phyloP scores from a whole-genome alignment of 1,140 invertebrate species.

The Euwallacea similis region DNA sequence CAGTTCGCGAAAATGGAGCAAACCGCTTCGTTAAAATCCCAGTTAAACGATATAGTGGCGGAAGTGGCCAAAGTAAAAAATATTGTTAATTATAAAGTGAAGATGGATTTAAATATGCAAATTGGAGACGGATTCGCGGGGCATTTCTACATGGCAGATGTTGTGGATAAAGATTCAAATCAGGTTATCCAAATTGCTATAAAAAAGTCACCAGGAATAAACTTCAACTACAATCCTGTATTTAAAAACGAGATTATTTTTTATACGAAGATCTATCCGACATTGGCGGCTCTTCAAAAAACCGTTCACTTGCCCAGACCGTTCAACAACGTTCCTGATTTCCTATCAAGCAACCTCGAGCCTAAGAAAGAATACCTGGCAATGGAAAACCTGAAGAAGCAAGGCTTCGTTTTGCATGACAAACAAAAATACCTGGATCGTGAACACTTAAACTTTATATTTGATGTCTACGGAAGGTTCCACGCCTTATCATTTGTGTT shows the following conservation, averaged over 20 bases:
- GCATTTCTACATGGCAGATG: conserved; percentile 3
- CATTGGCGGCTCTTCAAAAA: too few relatives aligned
- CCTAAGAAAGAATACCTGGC: not conserved
- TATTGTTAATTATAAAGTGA: conserved; percentile 6
- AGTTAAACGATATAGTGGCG: not conserved
- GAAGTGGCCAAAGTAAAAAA: conserved; percentile 4
- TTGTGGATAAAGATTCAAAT: too few relatives aligned
- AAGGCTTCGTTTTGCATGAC: conserved; percentile 21
- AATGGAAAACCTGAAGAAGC: conserved; percentile 19
- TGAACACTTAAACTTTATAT: conserved; percentile 21
- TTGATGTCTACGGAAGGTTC: conserved; percentile 28
- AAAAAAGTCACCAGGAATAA: not conserved
- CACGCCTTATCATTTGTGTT: conserved; percentile 52
- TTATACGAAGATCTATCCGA: not conserved
- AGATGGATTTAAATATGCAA: not conserved
- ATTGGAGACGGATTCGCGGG: conserved; percentile 12
- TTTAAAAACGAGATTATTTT: conserved; percentile 3
- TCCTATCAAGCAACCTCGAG: not conserved
- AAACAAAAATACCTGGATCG: conserved; percentile 12
- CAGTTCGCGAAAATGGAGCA: too few relatives aligned
- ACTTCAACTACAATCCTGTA: not conserved
- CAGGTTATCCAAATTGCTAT: conserved; percentile 4
- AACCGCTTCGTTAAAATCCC: not conserved
- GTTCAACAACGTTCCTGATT: not conserved
- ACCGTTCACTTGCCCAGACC: too few relatives aligned